Conservation (phyloP, 2,888 invertebrate species). For the Boloria euphrosyne region DNA sequence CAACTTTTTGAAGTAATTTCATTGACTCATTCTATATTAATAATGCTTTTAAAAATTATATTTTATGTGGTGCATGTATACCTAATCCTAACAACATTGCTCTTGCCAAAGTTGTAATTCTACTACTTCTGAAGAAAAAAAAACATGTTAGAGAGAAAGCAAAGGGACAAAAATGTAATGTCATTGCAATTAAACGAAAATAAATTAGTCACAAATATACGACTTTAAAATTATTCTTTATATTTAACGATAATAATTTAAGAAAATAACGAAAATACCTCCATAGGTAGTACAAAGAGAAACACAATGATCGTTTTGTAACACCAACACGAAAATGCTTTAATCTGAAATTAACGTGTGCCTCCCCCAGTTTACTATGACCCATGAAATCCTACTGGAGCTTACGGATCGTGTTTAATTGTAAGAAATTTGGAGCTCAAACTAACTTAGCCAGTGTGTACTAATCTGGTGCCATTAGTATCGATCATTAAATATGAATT, state of each 20-base stretch:
- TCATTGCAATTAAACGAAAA: too few species aligned
- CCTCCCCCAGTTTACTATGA: conserved; percentile 53
- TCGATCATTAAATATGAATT: conserved; percentile 82
- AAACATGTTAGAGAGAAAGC: too few species aligned
- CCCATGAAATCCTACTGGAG: conserved; percentile 34
- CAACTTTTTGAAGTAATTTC: too few species aligned
- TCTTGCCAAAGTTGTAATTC: too few species aligned
- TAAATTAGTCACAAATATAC: too few species aligned
- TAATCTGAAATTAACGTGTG: conserved; percentile 81
- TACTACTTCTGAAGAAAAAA: too few species aligned
- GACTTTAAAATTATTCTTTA: background rate
- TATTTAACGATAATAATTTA: conserved; percentile 51
- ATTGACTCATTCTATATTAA: too few species aligned
- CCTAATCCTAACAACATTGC: too few species aligned
- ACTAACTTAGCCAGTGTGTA: conserved; percentile 52
- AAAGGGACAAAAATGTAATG: too few species aligned
- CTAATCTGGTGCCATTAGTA: conserved; percentile 77
- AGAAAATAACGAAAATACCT: conserved; percentile 51
- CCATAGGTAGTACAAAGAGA: conserved; percentile 62
- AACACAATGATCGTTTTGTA: conserved; percentile 72
- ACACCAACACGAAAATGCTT: conserved; percentile 73
- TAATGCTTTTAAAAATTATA: too few species aligned
- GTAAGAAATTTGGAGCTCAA: conserved; percentile 53
- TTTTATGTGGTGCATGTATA: too few species aligned
- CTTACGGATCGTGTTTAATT: conserved; percentile 25